Percentiles rank a stretch among this genome's conserved stretches.
Evolutionary conservation across 1,140 invertebrate species (phyloP).

Genomic region (Sitobion miscanthi): DNA sequence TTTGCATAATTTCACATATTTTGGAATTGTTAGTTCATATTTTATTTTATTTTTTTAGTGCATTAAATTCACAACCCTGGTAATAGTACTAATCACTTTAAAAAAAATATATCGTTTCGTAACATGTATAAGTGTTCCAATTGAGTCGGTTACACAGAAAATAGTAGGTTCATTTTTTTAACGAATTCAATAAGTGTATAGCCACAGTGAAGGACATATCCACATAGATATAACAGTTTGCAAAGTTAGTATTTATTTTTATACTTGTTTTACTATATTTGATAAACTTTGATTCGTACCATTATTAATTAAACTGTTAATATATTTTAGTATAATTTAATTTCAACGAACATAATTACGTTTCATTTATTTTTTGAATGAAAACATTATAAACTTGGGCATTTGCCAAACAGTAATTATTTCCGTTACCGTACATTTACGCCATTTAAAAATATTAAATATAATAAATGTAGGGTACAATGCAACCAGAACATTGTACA

Average conservation of each 20-base stretch:
- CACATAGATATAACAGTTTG: neutral
- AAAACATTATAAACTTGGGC: constrained; percentile 8
- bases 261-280: neutral
- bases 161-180: neutral
- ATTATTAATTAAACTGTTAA: constrained; percentile 8
- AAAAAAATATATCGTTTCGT: no score
- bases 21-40: no score
- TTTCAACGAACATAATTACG: neutral
- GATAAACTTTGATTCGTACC: neutral
- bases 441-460: neutral
- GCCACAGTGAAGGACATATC: no score
- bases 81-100: no score
- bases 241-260: neutral
- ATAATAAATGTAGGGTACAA: neutral
- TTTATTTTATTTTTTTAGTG: no score
- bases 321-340: neutral
- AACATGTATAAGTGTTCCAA: neutral
- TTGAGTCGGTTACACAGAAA: neutral
- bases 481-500: neutral
- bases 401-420: constrained; percentile 39
- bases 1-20: no score
- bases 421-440: constrained; percentile 2
- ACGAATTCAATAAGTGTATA: neutral
- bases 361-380: neutral
- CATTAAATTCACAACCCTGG: no score